Evolutionary conservation across 2,888 invertebrate genomes (phyloP).

Genomic region (Chloroclysta siterata): DNA sequence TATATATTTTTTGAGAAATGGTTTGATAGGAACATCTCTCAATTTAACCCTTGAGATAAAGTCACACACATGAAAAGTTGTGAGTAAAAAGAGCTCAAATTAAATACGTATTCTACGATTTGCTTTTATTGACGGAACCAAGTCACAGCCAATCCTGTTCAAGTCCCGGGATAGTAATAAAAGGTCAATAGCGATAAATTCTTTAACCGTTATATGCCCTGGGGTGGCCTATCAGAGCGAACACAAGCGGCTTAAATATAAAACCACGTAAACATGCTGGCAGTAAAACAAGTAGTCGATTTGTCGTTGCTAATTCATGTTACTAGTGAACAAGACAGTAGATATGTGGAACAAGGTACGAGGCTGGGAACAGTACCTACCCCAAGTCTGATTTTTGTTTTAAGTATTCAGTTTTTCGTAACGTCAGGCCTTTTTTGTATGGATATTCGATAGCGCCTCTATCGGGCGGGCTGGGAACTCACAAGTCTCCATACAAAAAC

Average conservation of each 20-base stretch:
- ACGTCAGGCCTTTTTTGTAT: no score
- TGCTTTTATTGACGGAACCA: conserved; percentile 15
- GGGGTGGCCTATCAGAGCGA: conserved; percentile 28
- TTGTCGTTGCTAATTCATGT: conserved; percentile 65
- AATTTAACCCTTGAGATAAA: no score
- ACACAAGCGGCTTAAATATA: conserved; percentile 26
- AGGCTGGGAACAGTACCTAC: not conserved
- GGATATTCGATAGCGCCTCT: no score
- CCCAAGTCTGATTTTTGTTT: no score
- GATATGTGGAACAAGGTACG: no score
- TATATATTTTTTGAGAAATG: no score
- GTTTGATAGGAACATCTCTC: no score
- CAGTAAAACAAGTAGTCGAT: conserved; percentile 55
- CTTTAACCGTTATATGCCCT: conserved; percentile 29
- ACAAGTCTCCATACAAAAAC: no score
- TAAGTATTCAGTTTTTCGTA: no score
- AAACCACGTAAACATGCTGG: conserved; percentile 41
- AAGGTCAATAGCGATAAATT: conserved; percentile 33
- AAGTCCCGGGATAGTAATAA: conserved; percentile 21
- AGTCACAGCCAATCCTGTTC: conserved; percentile 22
- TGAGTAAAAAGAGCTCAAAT: no score
- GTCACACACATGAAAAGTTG: no score
- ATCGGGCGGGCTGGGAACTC: no score
- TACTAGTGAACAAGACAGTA: conserved; percentile 42
- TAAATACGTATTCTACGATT: conserved; percentile 14